Conservation (phyloP, 2,113 vertebrate species). For the Calidris pugnax region DNA sequence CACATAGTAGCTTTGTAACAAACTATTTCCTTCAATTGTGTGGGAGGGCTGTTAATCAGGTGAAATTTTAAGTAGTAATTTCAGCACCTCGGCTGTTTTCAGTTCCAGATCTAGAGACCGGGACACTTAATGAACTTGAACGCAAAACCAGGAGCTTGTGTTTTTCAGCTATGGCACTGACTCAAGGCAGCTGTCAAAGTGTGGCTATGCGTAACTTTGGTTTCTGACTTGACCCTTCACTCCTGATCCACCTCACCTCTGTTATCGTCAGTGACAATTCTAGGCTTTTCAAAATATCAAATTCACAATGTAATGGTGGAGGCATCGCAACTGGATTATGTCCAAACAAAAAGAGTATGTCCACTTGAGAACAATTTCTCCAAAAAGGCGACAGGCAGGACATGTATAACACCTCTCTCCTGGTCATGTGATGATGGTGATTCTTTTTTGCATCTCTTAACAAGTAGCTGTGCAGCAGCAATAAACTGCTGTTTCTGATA, state of each 20-base stretch:
- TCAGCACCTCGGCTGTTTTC: neutral
- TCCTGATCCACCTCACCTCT: neutral
- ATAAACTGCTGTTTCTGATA: neutral
- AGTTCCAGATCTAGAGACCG: neutral
- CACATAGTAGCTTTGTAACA: neutral
- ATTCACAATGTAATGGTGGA: neutral
- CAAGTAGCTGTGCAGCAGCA: neutral
- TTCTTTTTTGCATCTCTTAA: neutral
- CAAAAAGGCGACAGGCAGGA: neutral
- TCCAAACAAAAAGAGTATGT: neutral
- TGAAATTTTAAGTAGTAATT: neutral
- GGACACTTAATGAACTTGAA: neutral
- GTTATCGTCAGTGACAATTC: neutral
- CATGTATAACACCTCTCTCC: neutral
- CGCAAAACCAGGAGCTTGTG: neutral
- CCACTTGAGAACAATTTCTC: neutral
- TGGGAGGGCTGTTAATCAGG: neutral
- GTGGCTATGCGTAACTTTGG: neutral
- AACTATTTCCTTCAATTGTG: neutral
- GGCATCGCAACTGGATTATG: neutral
- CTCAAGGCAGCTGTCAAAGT: neutral
- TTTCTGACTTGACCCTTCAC: neutral
- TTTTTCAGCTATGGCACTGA: neutral
- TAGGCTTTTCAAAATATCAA: neutral
- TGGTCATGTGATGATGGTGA: fast-evolving